These are phyloP conservation scores for Leptinotarsa haldemani DNA, from an alignment of 2,888 invertebrate species.

Conservation along the genomic window DNA sequence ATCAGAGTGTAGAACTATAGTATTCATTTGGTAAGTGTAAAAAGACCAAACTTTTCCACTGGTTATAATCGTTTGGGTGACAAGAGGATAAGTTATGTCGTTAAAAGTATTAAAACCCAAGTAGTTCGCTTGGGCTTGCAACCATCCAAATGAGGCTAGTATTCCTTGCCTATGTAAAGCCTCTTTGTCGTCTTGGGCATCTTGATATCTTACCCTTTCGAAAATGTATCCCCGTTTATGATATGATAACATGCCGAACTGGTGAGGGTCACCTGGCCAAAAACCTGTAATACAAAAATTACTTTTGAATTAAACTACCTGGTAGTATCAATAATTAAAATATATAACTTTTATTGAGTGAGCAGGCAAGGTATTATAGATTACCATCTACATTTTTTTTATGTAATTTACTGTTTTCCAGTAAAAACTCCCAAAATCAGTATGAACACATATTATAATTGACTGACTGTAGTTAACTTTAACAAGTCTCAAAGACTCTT, in stretches of 20 bases:
- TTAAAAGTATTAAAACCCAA: conserved; percentile 91
- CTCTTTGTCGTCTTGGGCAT: conserved; percentile 71
- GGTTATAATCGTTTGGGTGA: conserved; percentile 88
- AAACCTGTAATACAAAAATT: conserved; percentile 71
- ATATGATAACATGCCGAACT: conserved; percentile 83
- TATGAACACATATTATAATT: too few species aligned
- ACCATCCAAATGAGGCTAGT: conserved; percentile 83
- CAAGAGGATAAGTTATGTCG: conserved; percentile 91
- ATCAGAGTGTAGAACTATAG: conserved; percentile 75
- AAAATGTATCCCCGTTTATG: conserved; percentile 75
- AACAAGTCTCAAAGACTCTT: background rate
- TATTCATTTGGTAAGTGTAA: conserved; percentile 93
- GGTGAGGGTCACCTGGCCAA: conserved; percentile 84
- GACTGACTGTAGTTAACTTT: too few species aligned
- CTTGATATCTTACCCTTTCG: conserved; percentile 66
- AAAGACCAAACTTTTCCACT: conserved; percentile 90
- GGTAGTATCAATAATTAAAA: background rate
- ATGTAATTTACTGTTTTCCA: too few species aligned
- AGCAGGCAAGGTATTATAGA: too few species aligned
- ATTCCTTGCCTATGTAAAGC: conserved; percentile 81
- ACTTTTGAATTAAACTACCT: background rate
- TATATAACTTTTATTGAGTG: too few species aligned
- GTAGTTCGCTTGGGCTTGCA: conserved; percentile 82
- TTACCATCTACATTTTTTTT: too few species aligned
- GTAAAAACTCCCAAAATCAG: too few species aligned